Evolutionary conservation across 2,797 vertebrate species (phyloP), one percentile per base, ranked within the genome.

Genomic region (Schizopygopsis pylzovi): DNA sequence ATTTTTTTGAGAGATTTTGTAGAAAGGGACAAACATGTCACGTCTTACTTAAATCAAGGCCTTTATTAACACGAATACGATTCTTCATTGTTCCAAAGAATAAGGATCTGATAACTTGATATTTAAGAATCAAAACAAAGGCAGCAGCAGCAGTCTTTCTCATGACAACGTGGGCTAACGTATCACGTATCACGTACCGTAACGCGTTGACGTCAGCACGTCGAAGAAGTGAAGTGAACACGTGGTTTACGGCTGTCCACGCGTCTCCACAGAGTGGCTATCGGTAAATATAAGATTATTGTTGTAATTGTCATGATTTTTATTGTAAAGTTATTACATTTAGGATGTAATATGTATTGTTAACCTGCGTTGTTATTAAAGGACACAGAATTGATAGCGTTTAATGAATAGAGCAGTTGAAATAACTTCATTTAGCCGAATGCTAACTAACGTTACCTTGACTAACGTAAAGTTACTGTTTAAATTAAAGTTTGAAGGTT

Each of bases 201-300:
- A 75, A 86, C 93, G 94, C 92, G 88, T 89, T 22, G 82, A 89
- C 94, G 94, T 89, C 15, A 41, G 49, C 25, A 84, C 88, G 63
- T 84, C 59, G 79, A 86, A 92, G 93, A 94, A 93, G 92, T 81
- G 93, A 94, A 93, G 91, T 84, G 59, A 70, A 89, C 94, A 94
- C 94, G 94, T 93, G 94, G 52, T 90, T 61, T n/a, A 28, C 68
- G 4, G 11, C 1, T 39, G 22, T 75, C 82, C 70, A 84, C 88
- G 70, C 37, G 82, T 81, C 52, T 65, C 9, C 37, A 56, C 13
- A 15, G 6, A 6, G 1, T 20, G 54, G 81, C 76, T 87, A 5
- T 54, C 85, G 7, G 33, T 79, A 85, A 86, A 25, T 83, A 79
- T 81, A 11, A 2, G 39, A 80, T 28, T 85, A 18, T 1, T 54